Evolutionary conservation across 2,113 vertebrate genomes (phyloP), one percentile per base, ranked within the genome.

Genomic region (Psilopsiagon aurifrons): DNA sequence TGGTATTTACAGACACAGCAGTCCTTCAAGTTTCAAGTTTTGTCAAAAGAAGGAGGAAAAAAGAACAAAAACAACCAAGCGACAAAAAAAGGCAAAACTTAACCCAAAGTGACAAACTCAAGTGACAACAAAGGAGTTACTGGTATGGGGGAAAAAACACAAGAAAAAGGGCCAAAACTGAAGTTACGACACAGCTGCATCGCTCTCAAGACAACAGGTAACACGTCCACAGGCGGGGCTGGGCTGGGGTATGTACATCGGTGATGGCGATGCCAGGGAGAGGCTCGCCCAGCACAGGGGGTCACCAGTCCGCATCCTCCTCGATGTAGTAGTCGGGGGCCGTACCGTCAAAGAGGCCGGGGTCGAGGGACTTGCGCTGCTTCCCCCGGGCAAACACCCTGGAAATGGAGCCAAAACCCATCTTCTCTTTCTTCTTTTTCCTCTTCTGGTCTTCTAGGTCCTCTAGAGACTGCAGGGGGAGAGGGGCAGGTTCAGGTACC

Each of bases 221-320:
- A 98, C 98, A 97, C 44, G 94, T 97, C 98, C 98, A 98, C 98
- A 98, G 97, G 97, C 88, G 80, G 98, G 98, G 97, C 85, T 22
- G 87, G 96, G 74, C 4, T 88, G 94, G 94, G 91, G 92, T 98
- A 98, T 99, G 98, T 98, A 98, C 99, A 99, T 47, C 43, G 59
- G 89, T 95, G 98, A 98, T 94, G 96, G 97, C 75, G 97, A 84
- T 89, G 94, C 88, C 86, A 88, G 89, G 41, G 63, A 78, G 52
- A 74, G 28, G 66, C 78, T 39, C 60, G 8, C 86, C 44, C 27
- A 4, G 86, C 39, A 24, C 78, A 46, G 86, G 80, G 89, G 86
- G 98, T 99, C 99, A 99, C 99, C 99, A 99, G 98, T 99, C 99
- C 94, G 99, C 99, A 22, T 99, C 99, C 97, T 99, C 99, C 98